Evolutionary conservation across 2,888 invertebrate species (phyloP), one percentile per base, ranked within the genome.

Genomic region (Alloplasta piceator): DNA sequence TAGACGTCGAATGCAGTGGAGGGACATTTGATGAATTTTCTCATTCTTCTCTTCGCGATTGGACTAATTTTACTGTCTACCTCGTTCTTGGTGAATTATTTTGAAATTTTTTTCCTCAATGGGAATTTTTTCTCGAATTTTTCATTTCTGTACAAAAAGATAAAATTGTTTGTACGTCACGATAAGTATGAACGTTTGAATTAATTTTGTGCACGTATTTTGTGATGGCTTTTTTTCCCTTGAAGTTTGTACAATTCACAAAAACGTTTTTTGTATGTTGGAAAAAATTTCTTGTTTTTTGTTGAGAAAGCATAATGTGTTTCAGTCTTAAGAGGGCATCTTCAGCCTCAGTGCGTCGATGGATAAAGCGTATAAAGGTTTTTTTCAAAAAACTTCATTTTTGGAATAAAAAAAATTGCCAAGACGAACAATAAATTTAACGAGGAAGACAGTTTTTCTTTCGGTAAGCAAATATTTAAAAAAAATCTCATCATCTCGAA

Each of bases 251-350:
- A 73, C 74, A 74, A 70, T 74, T 63, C 26, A 64, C 48, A 61
- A n/a, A 36, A 38, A 58, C 71, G 6, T 77, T 14, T 16, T 70
- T 39, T 55, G 64, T 10, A 26, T 26, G 26, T 26, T 26, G 26
- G 26, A 26, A 26, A 26, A 3, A 26, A 26, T 2, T 48, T 36
- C 39, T 68, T 60, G 26, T 68, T 41, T 70, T 38, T 70, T 75
- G 39, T 46, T 52, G 63, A 74, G 73, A 76, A 82, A 73, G 75
- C 72, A 84, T 75, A 66, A 83, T 76, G 75, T 78, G 71, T 81
- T 81, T 87, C 85, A 87, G 86, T 87, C 86, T 87, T 87, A 64
- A 85, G 84, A 86, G 84, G 26, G 83, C 85, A 86, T 83, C 86
- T 83, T 81, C 58, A 26, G 55, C 77, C 58, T 39, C 68, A 64